Evolutionary conservation across 1,140 invertebrate species (phyloP).

Genomic region (Cepaea nemoralis): DNA sequence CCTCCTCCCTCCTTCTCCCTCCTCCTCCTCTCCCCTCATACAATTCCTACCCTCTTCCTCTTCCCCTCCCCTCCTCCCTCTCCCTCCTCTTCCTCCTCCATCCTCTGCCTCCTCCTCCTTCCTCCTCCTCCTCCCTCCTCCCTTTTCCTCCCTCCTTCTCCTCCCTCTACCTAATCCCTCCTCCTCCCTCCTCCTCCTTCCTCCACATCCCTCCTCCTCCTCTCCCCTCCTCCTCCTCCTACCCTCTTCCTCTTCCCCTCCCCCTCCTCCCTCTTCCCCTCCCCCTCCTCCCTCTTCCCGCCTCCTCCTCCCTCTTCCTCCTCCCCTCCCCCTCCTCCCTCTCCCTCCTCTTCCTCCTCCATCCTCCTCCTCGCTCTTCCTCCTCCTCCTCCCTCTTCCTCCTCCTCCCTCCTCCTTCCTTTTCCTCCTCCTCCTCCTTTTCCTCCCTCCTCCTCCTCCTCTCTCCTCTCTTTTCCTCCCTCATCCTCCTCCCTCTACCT

Average conservation of each 20-base stretch:
- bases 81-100: no score
- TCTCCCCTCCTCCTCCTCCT: no score
- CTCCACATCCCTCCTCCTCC: no score
- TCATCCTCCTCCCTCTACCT: not conserved
- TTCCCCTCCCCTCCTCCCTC: not conserved
- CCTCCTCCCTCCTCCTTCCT: no score
- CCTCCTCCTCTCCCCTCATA: not conserved
- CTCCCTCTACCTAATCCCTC: no score
- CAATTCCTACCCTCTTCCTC: not conserved
- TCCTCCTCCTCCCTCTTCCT: no score
- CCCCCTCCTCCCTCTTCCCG: conserved; percentile 4
- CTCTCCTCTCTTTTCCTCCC: not conserved
- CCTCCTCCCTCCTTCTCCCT: not conserved
- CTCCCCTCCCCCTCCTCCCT: not conserved
- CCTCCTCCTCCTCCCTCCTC: not conserved
- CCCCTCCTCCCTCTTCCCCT: not conserved
- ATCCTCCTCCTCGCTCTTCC: no score
- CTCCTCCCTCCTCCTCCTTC: no score
- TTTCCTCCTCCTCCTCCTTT: not conserved
- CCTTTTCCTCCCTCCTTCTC: not conserved
- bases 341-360: not conserved
- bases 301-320: no score
- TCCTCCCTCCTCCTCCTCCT: not conserved
- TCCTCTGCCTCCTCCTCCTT: no score
- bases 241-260: not conserved